These are phyloP conservation scores for Plemyria rubiginata DNA, from an alignment of 2,888 invertebrate species.

Conservation along the genomic window DNA sequence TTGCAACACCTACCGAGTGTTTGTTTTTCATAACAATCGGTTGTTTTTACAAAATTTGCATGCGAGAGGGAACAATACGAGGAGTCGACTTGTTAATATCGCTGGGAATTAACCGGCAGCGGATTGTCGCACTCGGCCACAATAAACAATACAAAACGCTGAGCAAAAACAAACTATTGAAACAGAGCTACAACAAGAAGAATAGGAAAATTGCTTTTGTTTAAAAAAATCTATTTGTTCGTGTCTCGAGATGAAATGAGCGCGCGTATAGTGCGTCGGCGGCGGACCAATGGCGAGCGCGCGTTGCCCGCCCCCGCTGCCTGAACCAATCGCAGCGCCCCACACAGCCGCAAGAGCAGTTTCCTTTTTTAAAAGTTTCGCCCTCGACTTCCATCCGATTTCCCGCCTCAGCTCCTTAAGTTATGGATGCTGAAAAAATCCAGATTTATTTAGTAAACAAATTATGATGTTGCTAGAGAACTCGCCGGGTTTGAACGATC, in stretches of 20 bases:
- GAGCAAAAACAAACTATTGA: slow-evolving; percentile 81
- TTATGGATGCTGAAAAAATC: slow-evolving; percentile 79
- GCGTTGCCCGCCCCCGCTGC: slow-evolving; percentile 73
- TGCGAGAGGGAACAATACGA: slow-evolving; percentile 68
- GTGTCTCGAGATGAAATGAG: slow-evolving; percentile 79
- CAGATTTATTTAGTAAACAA: slow-evolving; percentile 80
- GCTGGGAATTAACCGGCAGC: slow-evolving; percentile 80
- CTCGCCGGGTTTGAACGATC: not conserved
- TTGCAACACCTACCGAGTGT: slow-evolving; percentile 61
- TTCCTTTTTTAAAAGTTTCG: slow-evolving; percentile 84
- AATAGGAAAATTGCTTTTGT: slow-evolving; percentile 85
- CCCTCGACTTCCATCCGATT: slow-evolving; percentile 83
- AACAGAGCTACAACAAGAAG: slow-evolving; percentile 81
- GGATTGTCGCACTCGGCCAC: slow-evolving; percentile 77
- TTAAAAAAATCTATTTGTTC: slow-evolving; percentile 84
- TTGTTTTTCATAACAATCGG: slow-evolving; percentile 73
- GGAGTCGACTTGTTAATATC: slow-evolving; percentile 74
- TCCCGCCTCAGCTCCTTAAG: slow-evolving; percentile 79
- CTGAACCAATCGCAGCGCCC: slow-evolving; percentile 68
- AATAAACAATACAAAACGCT: slow-evolving; percentile 83
- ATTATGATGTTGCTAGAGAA: slow-evolving; percentile 76
- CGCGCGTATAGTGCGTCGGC: slow-evolving; percentile 74
- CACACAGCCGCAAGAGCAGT: slow-evolving; percentile 75
- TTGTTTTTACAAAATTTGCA: slow-evolving; percentile 79
- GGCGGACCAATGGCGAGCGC: slow-evolving; percentile 71